Base-by-base conservation (phyloP, 1,140 invertebrate genomes). In the Brachionus asplanchnoidis region DNA sequence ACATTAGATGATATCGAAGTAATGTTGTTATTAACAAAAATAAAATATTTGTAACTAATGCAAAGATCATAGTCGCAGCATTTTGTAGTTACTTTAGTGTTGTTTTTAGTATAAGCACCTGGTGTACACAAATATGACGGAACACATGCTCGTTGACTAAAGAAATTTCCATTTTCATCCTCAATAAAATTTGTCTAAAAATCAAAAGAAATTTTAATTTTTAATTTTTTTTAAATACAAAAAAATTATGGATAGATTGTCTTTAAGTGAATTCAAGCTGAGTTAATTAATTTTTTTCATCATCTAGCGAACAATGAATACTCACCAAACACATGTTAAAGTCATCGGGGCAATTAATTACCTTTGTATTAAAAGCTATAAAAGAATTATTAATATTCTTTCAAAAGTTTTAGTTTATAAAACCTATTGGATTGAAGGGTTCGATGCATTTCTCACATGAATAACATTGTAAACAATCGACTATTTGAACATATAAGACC, bases 391-490 rank as follows among this genome's bases (percentile, higher is more conserved):
- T 36, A 12, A 9, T 23, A 14, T 50, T n/a, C 1, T 46, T 14
- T 20, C 11, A 50, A 5, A 20, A 32, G n/a, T 60, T 20, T 23
- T 8, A 20, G 53, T 60, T 60, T n/a, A 46, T 12, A 60, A 20
- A 23, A 82, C 79, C 53, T 65, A 82, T 17, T 42, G 79, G 79
- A 60, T 60, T 44, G 65, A 82, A 82, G 14, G 79, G 79, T n/a
- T 82, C 79, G 3, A 65, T 36, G 60, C 79, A 82, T 65, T 82
- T 68, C 23, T 60, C 79, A 44, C 79, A 82, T 11, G 79, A 32
- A 17, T 82, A 82, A 82, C 79, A 82, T 82, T 82, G 79, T 42
- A 82, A 65, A 82, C 53, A 60, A 32, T 82, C n/a, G 12, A 82
- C 14, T 11, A 28, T 50, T 56, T 56, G 11, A 36, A 56, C 28